These are phyloP conservation scores for Cladopsammia gracilis DNA, from an alignment of 64 coral and sea anemone genomes.

Conservation along the genomic window DNA sequence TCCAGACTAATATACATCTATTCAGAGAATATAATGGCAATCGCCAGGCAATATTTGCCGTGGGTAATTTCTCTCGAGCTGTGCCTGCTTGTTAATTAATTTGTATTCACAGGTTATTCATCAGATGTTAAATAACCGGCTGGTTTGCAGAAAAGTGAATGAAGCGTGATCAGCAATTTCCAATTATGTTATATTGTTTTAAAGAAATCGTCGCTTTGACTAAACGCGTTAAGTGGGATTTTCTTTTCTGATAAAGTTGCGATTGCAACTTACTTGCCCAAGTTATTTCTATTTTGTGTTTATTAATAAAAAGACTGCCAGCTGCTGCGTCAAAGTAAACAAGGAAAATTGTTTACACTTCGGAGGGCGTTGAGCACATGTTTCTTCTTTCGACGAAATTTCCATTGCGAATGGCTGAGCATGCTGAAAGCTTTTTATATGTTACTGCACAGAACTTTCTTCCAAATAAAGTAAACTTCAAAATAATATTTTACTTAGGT, in stretches of 20 bases:
- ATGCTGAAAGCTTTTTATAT: no score
- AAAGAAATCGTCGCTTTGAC: not conserved
- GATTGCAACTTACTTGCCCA: not conserved
- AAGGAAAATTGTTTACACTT: not conserved
- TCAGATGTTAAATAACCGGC: not conserved
- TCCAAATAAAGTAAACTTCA: no score
- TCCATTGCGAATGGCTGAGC: no score
- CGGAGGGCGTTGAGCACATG: not conserved
- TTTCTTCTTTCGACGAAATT: not conserved
- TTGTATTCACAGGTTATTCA: not conserved
- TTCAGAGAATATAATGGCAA: not conserved
- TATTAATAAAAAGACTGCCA: not conserved
- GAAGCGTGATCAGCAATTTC: not conserved
- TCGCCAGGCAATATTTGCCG: not conserved
- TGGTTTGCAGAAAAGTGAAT: no score
- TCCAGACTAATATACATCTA: not conserved
- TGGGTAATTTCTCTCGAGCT: not conserved
- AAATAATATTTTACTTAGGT: no score
- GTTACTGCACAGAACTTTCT: no score
- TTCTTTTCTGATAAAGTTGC: not conserved
- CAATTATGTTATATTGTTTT: not conserved
- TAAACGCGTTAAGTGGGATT: not conserved
- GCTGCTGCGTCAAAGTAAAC: conserved; percentile 3
- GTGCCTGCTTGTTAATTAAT: not conserved
- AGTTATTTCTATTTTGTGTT: not conserved